Percentiles rank a stretch among this genome's conserved stretches.
These are phyloP conservation scores for Butorides virescens DNA, from an alignment of 2,113 vertebrate genomes.

Conservation along the genomic window DNA sequence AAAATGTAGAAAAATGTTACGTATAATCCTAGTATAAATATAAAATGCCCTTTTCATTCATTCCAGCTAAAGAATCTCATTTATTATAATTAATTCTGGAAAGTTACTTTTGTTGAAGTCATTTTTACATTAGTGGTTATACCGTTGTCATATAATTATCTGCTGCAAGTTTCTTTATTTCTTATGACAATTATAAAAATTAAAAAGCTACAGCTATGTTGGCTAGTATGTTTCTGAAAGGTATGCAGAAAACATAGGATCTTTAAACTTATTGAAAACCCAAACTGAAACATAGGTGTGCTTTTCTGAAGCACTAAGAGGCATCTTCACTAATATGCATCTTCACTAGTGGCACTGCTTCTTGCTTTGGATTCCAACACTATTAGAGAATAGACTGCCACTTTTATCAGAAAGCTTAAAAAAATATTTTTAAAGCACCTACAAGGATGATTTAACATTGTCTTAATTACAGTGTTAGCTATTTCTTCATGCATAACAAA, in stretches of 20 bases:
- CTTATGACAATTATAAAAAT: not conserved
- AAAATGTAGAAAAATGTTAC: not conserved
- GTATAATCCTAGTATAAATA: slow-evolving; percentile 7
- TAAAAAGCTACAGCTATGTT: not conserved
- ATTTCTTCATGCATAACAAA: not conserved
- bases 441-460: not conserved
- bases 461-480: not conserved
- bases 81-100: slow-evolving; percentile 39
- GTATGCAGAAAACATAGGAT: not conserved
- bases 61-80: slow-evolving; percentile 14
- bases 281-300: not conserved
- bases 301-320: not conserved
- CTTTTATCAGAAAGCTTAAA: not conserved
- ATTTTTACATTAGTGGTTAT: not conserved
- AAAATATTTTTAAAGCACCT: not conserved
- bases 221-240: not conserved
- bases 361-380: not conserved
- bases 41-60: slow-evolving; percentile 10
- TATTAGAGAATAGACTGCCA: not conserved
- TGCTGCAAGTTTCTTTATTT: not conserved
- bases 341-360: not conserved
- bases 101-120: slow-evolving; percentile 36
- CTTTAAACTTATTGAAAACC: not conserved
- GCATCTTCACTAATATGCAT: not conserved
- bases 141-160: not conserved